Base-by-base conservation (phyloP, 2,113 vertebrate species). In the Polypterus senegalus region DNA sequence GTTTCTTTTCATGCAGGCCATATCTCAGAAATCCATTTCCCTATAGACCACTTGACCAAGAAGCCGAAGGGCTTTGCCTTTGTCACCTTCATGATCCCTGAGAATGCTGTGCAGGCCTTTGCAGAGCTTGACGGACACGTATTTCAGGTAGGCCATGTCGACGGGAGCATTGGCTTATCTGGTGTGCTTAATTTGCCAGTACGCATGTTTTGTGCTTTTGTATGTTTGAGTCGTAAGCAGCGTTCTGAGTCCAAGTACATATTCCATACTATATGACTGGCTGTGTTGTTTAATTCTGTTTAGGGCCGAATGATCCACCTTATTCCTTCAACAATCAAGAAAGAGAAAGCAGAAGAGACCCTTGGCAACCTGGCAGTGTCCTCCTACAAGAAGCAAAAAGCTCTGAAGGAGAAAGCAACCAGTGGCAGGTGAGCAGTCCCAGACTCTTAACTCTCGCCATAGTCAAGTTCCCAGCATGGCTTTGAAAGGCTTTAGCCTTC, bases 61-160 rank as follows among this genome's bases (percentile, higher is more conserved):
- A 94, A 82, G 27, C 84, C 93, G n/a, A 98, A 98, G 71, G 95
- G 95, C 5, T 98, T 97, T 61, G 93, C 94, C 44, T 99, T 98
- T 5, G 3, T 98, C 63, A 91, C 91, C 5, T 99, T 91, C 74
- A 92, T 97, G 87, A 91, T 98, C 11, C 91, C 94, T 0, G 94
- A 98, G 76, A 91, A 97, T 0, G 94, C 94, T 0, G 90, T 98
- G 64, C 81, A 83, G 44, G 94, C 95, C 61, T 85, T 92, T 0
- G 74, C 88, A 0, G 83, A 89, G 53, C 70, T 98, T 55, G 96
- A 99, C 0, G 92, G 96, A 9, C 91, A 91, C 46, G 78, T 97
- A 61, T 99, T 97, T 81, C 96, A 99, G 91, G 96, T 99, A 77
- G 0, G 58, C 46, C 3, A 5, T 7, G 9, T 8, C 11, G 27